These are phyloP conservation scores for Pyrrhosoma nymphula DNA, from an alignment of 2,888 invertebrate species.

Conservation along the genomic window DNA sequence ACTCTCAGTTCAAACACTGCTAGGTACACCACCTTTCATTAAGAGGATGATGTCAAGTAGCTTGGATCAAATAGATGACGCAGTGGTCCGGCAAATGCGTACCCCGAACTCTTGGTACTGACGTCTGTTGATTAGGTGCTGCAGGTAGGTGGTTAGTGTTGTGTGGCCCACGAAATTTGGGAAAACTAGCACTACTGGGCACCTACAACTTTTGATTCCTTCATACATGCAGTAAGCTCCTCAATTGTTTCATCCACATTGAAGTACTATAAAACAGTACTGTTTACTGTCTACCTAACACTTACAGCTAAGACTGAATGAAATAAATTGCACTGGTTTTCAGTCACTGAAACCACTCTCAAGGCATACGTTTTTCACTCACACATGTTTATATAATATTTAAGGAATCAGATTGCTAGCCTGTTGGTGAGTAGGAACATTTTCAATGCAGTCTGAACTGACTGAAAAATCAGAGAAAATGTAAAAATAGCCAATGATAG, in stretches of 20 bases:
- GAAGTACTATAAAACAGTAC: conserved; percentile 69
- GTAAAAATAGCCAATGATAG: conserved; percentile 64
- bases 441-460: conserved; percentile 68
- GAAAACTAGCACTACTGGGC: conserved; percentile 68
- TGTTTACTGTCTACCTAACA: conserved; percentile 69
- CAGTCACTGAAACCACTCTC: conserved; percentile 71
- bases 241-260: conserved; percentile 68
- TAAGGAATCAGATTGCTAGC: conserved; percentile 71
- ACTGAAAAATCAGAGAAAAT: conserved; percentile 69
- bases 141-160: conserved; percentile 66
- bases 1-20: conserved; percentile 69
- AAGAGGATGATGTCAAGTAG: conserved; percentile 68
- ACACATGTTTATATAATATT: conserved; percentile 69
- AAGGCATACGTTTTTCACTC: conserved; percentile 70
- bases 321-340: conserved; percentile 71
- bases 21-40: conserved; percentile 68
- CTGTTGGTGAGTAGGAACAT: conserved; percentile 70
- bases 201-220: conserved; percentile 69
- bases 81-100: conserved; percentile 67
- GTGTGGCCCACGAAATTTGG: conserved; percentile 67
- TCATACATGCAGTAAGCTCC: conserved; percentile 70
- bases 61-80: conserved; percentile 67
- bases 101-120: conserved; percentile 63
- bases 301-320: conserved; percentile 69
- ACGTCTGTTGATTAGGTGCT: conserved; percentile 64